These are phyloP conservation scores for Pseudorhombus dupliciocellatus DNA, from an alignment of 2,113 vertebrate species.

Conservation along the genomic window DNA sequence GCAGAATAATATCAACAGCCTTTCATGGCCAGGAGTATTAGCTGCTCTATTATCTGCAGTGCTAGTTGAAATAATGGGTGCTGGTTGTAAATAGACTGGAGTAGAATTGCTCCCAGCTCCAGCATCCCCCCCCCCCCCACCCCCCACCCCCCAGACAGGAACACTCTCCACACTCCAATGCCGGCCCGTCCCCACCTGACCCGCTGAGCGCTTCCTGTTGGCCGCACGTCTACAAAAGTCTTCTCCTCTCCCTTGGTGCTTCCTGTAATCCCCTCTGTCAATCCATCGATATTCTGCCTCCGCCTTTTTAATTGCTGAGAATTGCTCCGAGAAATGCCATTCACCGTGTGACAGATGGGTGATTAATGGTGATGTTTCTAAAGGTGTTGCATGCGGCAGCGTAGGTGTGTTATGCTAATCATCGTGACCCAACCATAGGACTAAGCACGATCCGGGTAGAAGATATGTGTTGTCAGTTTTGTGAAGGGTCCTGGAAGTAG, in stretches of 20 bases:
- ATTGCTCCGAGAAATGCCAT: slow-evolving; percentile 20
- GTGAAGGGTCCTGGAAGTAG: too few relatives aligned
- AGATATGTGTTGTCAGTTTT: too few relatives aligned
- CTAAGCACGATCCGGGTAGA: too few relatives aligned
- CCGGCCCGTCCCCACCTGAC: background rate
- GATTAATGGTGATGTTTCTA: slow-evolving; percentile 30
- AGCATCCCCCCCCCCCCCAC: too few relatives aligned
- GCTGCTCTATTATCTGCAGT: background rate
- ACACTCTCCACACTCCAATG: background rate
- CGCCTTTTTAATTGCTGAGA: slow-evolving; percentile 4
- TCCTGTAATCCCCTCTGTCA: background rate
- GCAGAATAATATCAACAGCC: slow-evolving; percentile 14
- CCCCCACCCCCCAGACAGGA: background rate
- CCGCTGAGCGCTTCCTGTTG: background rate
- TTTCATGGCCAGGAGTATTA: slow-evolving; percentile 3
- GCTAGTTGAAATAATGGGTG: slow-evolving; percentile 9
- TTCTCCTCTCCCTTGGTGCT: background rate
- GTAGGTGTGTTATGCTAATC: slow-evolving; percentile 33
- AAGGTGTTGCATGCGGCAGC: slow-evolving; percentile 22
- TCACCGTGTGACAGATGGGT: slow-evolving; percentile 37
- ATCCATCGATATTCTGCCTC: slow-evolving; percentile 20
- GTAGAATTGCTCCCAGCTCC: slow-evolving; percentile 1
- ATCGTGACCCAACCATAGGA: background rate
- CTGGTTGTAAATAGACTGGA: slow-evolving; percentile 21
- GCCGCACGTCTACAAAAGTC: background rate